Evolutionary conservation across 2,797 vertebrate genomes (phyloP).

Genomic region (Poeciliopsis gracilis): DNA sequence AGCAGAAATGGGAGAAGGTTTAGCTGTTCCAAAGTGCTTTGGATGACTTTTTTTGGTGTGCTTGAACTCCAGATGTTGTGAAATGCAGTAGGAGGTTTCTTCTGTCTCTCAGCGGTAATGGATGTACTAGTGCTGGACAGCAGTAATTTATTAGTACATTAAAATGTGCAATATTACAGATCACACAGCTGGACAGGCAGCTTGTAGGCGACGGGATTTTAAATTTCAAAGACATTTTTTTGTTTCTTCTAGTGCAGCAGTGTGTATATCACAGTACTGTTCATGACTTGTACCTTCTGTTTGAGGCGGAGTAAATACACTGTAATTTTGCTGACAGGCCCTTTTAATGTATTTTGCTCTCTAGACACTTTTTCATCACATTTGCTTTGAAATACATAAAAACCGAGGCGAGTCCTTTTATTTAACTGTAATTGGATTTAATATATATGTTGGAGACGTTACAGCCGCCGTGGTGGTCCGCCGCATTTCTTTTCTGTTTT

Average conservation of each 20-base stretch:
- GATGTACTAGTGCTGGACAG: slow-evolving; percentile 36
- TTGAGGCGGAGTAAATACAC: slow-evolving; percentile 66
- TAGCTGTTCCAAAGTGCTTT: slow-evolving; percentile 42
- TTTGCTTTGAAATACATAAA: slow-evolving; percentile 48
- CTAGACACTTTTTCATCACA: slow-evolving; percentile 68
- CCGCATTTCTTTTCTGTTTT: slow-evolving; percentile 41
- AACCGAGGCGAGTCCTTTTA: slow-evolving; percentile 46
- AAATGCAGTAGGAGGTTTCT: slow-evolving; percentile 48
- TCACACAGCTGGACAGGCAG: slow-evolving; percentile 43
- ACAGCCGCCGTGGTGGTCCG: slow-evolving; percentile 36
- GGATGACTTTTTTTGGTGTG: slow-evolving; percentile 23
- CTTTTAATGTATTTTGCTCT: slow-evolving; percentile 68
- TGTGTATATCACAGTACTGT: slow-evolving; percentile 41
- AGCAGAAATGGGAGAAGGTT: slow-evolving; percentile 6
- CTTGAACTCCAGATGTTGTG: slow-evolving; percentile 32
- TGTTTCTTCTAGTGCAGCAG: slow-evolving; percentile 39
- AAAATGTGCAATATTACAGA: slow-evolving; percentile 78
- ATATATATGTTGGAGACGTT: slow-evolving; percentile 46
- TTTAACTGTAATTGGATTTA: slow-evolving; percentile 49
- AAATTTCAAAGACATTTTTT: slow-evolving; percentile 38
- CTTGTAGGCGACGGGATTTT: slow-evolving; percentile 32
- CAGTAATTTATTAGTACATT: slow-evolving; percentile 39
- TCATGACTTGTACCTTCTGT: slow-evolving; percentile 40
- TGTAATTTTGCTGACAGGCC: slow-evolving; percentile 63
- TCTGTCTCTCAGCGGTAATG: slow-evolving; percentile 28